Percentiles rank a stretch among this genome's conserved stretches.
phyloP scores from a whole-genome alignment of 2,113 vertebrate genomes.

The Archilochus colubris region DNA sequence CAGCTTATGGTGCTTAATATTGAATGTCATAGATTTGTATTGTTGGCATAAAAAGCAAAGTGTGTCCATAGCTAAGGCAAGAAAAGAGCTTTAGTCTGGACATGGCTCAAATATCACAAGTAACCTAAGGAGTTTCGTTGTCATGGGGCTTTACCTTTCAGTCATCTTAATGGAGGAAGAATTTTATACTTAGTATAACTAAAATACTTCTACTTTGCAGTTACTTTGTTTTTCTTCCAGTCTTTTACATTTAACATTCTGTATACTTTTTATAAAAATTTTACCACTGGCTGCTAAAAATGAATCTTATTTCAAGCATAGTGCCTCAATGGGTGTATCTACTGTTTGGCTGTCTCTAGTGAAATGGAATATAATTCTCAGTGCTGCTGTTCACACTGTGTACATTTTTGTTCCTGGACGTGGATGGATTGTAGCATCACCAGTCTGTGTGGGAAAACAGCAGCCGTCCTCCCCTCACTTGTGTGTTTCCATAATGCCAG shows the following conservation, averaged over 20 bases:
- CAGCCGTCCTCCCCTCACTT: fast-evolving
- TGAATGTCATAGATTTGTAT: background rate
- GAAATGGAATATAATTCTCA: background rate
- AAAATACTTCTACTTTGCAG: background rate
- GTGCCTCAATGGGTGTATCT: background rate
- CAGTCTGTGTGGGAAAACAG: background rate
- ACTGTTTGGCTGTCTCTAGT: background rate
- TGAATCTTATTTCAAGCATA: background rate
- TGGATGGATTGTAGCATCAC: background rate
- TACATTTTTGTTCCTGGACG: background rate
- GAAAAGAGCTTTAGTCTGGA: background rate
- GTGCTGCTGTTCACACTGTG: background rate
- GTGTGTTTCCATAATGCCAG: background rate
- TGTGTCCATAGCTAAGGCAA: background rate
- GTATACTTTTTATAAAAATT: background rate
- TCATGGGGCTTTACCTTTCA: background rate
- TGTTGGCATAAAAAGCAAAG: background rate
- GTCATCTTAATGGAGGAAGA: background rate
- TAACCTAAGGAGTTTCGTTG: background rate
- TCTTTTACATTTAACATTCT: background rate
- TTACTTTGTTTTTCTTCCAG: background rate
- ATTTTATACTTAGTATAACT: background rate
- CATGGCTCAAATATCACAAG: background rate
- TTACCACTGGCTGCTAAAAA: background rate
- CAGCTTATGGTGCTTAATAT: background rate